Evolutionary conservation across 2,113 vertebrate genomes (phyloP), one percentile per base, ranked within the genome.

Genomic region (Poeciliopsis retropinna): DNA sequence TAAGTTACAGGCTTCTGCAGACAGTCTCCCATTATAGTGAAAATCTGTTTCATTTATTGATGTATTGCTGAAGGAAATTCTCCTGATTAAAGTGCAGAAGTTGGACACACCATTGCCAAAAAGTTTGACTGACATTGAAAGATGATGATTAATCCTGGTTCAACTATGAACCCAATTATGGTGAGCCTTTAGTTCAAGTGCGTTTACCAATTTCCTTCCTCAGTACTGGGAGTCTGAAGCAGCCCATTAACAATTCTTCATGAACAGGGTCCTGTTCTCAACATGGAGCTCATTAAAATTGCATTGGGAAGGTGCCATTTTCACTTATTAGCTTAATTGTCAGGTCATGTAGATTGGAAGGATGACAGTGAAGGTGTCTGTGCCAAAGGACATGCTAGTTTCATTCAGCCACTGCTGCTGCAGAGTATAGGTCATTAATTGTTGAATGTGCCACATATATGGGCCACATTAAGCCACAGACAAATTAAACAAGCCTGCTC

Each of bases 291-390:
- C 90, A 93, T 95, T 94, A 94, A 93, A 92, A 85, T 70, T 90
- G 91, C 84, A 92, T 91, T 88, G 87, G 87, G 82, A 86, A 83
- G 78, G 89, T 89, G 90, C 86, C 87, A 86, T 93, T 93, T 93
- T 84, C 88, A 89, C 90, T 91, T 90, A 91, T 91, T 89, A 93
- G 82, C 87, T 87, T 94, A 94, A 94, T 93, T 92, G 91, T 93
- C 91, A 85, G 91, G 83, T 91, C 87, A 89, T 89, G 89, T 84
- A 89, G 90, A 92, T 89, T 80, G 87, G 85, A 89, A 82, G 84
- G 91, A 92, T 92, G 92, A 94, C 87, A 83, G 83, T 81, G 75
- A 92, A 89, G 78, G 81, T 87, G 84, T 90, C 89, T 70, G 74
- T 76, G 89, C 87, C 83, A 90, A 86, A 92, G 87, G 85, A 93